Evolutionary conservation across 2,888 invertebrate genomes (phyloP).

Genomic region (Phragmatobia fuliginosa): DNA sequence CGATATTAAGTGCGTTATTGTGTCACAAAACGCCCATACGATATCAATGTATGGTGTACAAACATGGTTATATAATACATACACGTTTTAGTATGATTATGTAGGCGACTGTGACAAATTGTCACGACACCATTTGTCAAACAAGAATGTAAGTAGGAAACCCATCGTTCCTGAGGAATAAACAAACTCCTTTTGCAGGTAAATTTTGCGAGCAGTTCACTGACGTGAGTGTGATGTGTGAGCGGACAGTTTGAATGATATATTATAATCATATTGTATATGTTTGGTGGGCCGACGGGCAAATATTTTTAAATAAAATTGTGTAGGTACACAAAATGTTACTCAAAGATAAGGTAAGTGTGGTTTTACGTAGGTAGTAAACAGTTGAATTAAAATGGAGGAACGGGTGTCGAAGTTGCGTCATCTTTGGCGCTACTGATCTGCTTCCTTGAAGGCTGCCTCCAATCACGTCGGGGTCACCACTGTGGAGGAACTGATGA

Average conservation of each 20-base stretch:
- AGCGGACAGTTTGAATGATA: slow-evolving; percentile 2
- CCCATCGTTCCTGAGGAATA: slow-evolving; percentile 23
- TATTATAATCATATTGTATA: neutral
- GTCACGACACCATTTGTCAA: slow-evolving; percentile 39
- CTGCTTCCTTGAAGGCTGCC: too few species aligned
- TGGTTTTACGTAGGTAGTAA: neutral
- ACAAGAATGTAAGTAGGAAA: slow-evolving; percentile 11
- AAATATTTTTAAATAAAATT: neutral
- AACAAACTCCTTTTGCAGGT: slow-evolving; percentile 21
- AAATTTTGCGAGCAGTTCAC: slow-evolving; percentile 9
- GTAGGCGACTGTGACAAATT: slow-evolving; percentile 41
- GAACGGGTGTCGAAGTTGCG: too few species aligned
- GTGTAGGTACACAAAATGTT: neutral
- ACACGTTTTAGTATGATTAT: slow-evolving; percentile 28
- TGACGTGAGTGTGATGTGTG: slow-evolving; percentile 5
- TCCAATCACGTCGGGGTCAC: too few species aligned
- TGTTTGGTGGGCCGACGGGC: neutral
- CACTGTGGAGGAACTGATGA: too few species aligned
- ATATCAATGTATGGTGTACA: slow-evolving; percentile 14
- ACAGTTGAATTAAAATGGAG: too few species aligned
- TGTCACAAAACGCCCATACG: neutral
- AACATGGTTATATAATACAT: slow-evolving; percentile 10
- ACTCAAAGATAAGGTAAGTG: neutral
- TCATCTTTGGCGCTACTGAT: too few species aligned
- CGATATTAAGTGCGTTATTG: neutral